A percentile compares a stretch with the other conserved stretches of the same genome.
phyloP scores from a whole-genome alignment of 2,797 vertebrate genomes.

The Pyrrhura leucotis region DNA sequence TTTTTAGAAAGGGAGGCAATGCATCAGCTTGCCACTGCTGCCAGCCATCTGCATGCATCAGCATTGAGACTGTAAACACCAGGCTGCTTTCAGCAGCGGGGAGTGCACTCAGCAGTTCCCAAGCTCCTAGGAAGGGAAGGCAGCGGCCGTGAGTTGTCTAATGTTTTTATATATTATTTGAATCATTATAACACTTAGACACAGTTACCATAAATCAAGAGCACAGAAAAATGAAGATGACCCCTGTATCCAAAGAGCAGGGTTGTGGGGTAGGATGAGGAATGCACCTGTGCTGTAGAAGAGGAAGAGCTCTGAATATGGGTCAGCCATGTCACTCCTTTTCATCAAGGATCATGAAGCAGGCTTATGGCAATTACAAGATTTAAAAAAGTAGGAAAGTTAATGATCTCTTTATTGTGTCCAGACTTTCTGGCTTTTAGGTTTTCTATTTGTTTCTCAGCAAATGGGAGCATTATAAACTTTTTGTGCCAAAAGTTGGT shows the following conservation, averaged over 20 bases:
- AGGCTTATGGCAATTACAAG: not conserved
- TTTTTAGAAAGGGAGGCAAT: not conserved
- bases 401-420: conserved; percentile 20
- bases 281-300: conserved; percentile 39
- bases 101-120: not conserved
- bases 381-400: not conserved
- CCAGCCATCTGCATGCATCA: not conserved
- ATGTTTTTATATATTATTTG: conserved; percentile 27
- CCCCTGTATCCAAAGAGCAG: conserved; percentile 19
- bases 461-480: not conserved
- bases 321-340: not conserved
- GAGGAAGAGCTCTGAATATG: not conserved
- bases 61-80: not conserved
- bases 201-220: conserved; percentile 33
- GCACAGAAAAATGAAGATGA: conserved; percentile 46
- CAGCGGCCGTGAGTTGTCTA: not conserved
- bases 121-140: not conserved
- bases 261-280: conserved; percentile 13
- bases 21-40: not conserved
- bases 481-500: conserved; percentile 23
- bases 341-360: not conserved
- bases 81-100: not conserved
- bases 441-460: not conserved
- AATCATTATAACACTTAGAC: conserved; percentile 39
- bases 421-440: conserved; percentile 19